phyloP scores from a whole-genome alignment of 1,140 invertebrate species.

The Babylonia areolata region DNA sequence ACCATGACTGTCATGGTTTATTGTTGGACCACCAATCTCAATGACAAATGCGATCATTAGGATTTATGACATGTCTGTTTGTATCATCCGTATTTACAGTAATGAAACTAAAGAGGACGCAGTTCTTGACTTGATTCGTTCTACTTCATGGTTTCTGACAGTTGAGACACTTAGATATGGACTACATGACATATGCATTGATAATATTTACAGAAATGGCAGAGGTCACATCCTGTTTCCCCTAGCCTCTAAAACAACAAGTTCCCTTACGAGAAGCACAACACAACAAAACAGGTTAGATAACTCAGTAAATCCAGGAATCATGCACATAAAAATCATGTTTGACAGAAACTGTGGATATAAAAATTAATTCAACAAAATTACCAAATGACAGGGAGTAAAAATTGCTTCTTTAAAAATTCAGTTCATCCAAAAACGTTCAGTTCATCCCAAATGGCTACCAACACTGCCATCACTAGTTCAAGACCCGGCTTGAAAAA shows the following conservation, averaged over 20 bases:
- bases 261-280: background rate
- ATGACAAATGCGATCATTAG: background rate
- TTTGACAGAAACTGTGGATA: background rate
- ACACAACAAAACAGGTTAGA: background rate
- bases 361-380: too few species aligned
- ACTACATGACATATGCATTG: background rate
- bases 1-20: slow-evolving; percentile 21
- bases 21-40: slow-evolving; percentile 20
- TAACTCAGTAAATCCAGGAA: too few species aligned
- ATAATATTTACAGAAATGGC: background rate
- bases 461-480: too few species aligned
- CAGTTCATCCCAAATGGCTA: too few species aligned
- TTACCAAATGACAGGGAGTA: too few species aligned
- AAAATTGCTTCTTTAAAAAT: too few species aligned
- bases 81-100: background rate
- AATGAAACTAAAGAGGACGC: background rate
- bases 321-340: slow-evolving; percentile 3
- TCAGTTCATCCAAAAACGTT: too few species aligned
- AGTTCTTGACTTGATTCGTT: background rate
- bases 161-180: background rate
- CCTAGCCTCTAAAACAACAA: background rate
- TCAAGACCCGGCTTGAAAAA: too few species aligned
- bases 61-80: background rate
- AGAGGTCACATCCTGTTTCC: background rate
- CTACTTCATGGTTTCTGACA: background rate